phyloP scores from a whole-genome alignment of 2,888 invertebrate genomes.

The Fragum fragum region DNA sequence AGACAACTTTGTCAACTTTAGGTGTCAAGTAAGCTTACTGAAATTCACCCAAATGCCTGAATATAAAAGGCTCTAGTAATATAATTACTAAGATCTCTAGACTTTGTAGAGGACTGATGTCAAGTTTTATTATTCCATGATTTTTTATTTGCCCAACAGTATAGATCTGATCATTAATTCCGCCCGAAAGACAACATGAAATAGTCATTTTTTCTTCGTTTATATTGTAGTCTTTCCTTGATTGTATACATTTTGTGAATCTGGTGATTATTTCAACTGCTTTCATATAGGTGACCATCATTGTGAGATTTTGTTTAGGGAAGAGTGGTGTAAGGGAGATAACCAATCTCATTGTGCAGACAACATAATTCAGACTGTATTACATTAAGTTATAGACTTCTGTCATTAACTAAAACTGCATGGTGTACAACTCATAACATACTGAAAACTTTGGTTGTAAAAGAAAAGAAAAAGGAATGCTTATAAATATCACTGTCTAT shows the following conservation, averaged over 20 bases:
- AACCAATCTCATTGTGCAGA: not conserved
- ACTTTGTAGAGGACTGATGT: not conserved
- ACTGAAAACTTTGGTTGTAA: too few species aligned
- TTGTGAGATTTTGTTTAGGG: not conserved
- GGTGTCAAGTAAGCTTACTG: too few species aligned
- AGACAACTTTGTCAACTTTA: too few species aligned
- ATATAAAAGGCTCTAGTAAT: too few species aligned
- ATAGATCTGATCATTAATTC: slow-evolving; percentile 25
- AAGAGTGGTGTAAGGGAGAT: not conserved
- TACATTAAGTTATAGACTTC: too few species aligned
- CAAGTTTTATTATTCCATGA: not conserved
- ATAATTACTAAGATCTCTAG: too few species aligned
- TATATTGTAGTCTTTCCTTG: slow-evolving; percentile 2
- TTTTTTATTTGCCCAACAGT: slow-evolving; percentile 16
- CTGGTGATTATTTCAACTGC: not conserved
- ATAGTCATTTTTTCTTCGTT: slow-evolving; percentile 22
- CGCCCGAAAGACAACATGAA: slow-evolving; percentile 19
- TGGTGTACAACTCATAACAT: too few species aligned
- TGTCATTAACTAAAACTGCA: too few species aligned
- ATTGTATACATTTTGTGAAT: slow-evolving; percentile 11
- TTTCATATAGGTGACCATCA: not conserved
- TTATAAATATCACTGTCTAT: too few species aligned
- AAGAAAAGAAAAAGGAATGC: too few species aligned
- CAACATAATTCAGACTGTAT: too few species aligned
- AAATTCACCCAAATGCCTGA: too few species aligned